Evolutionary conservation across 2,888 invertebrate genomes (phyloP).

Genomic region (Lumbricus terrestris): DNA sequence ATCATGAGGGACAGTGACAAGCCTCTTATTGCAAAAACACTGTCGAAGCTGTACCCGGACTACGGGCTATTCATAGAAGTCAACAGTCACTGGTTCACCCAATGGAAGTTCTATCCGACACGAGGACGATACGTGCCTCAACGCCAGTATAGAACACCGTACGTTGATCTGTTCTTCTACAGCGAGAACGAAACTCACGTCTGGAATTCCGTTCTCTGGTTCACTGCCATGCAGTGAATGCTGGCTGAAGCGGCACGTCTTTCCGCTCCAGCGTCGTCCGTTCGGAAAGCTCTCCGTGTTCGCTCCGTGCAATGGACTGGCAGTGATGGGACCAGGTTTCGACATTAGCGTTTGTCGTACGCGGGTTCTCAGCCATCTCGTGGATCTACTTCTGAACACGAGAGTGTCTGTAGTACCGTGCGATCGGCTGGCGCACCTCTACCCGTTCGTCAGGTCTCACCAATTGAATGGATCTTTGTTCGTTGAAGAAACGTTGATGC

Average conservation of each 20-base stretch:
- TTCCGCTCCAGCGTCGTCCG: slow-evolving; percentile 36
- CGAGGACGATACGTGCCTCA: slow-evolving; percentile 30
- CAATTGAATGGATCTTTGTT: not conserved
- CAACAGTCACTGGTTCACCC: slow-evolving; percentile 9
- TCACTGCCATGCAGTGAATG: slow-evolving; percentile 6
- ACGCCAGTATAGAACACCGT: slow-evolving; percentile 44
- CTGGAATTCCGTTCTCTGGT: slow-evolving; percentile 36
- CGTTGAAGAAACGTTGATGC: not conserved
- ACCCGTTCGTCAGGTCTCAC: slow-evolving; percentile 8
- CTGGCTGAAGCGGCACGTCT: slow-evolving; percentile 32
- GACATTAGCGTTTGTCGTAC: not conserved
- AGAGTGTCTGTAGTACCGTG: not conserved
- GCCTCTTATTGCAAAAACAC: too few species aligned
- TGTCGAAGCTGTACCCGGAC: too few species aligned
- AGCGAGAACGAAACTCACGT: slow-evolving; percentile 42
- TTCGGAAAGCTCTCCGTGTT: slow-evolving; percentile 34
- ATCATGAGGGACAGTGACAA: too few species aligned
- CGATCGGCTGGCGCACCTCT: slow-evolving; percentile 16
- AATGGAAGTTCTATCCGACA: slow-evolving; percentile 44
- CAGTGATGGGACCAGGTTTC: slow-evolving; percentile 31
- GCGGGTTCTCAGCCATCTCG: not conserved
- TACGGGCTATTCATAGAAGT: slow-evolving; percentile 36
- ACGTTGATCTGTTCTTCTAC: slow-evolving; percentile 46
- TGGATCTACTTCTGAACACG: not conserved
- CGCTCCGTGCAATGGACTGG: slow-evolving; percentile 34